Evolutionary conservation across 2,888 invertebrate genomes (phyloP), one percentile per base, ranked within the genome.

Genomic region (Limnephilus auricula): DNA sequence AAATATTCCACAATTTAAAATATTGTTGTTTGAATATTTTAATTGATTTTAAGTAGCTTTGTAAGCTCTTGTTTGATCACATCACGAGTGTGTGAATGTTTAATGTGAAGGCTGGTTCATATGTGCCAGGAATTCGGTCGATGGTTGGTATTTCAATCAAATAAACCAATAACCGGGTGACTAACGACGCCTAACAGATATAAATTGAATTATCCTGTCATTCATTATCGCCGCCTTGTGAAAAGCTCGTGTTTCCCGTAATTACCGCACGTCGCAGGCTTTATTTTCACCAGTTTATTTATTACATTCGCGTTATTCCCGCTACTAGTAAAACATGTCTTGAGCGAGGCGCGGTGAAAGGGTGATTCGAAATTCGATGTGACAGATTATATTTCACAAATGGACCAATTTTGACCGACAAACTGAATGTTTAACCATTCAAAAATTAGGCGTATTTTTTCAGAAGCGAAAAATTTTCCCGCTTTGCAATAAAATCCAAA

Each of bases 211-310:
- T 89, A 89, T 82, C 82, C 82, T 31, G n/a, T 45, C 79, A 89
- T 89, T 80, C 80, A 89, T 89, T 89, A 89, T 45, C 89, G 82
- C 18, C 12, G 37, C 79, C 31, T 45, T 80, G 89, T 80, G 45
- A 89, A 89, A n/a, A 45, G 82, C 31, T n/a, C 80, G n/a, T 80
- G 82, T 82, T 79, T 31, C 31, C 45, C 30, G 34, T 82, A 37
- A 89, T 89, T 82, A 89, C 40, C 89, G 10, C 79, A 40, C 40
- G 79, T 89, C n/a, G 40, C 80, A 37, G 82, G 37, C 79, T 89
- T 89, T 89, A 89, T 89, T 89, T 89, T 50, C 89, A 80, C 45
- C 45, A 30, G 40, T 89, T 89, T 40, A 89, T 89, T 89, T 40
- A 89, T 40, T 15, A 79, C 89, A 15, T 79, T 79, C 12, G 50